Percentiles rank a stretch among this genome's conserved stretches.
phyloP scores from a whole-genome alignment of 2,113 vertebrate species.

The Pterocles gutturalis region DNA sequence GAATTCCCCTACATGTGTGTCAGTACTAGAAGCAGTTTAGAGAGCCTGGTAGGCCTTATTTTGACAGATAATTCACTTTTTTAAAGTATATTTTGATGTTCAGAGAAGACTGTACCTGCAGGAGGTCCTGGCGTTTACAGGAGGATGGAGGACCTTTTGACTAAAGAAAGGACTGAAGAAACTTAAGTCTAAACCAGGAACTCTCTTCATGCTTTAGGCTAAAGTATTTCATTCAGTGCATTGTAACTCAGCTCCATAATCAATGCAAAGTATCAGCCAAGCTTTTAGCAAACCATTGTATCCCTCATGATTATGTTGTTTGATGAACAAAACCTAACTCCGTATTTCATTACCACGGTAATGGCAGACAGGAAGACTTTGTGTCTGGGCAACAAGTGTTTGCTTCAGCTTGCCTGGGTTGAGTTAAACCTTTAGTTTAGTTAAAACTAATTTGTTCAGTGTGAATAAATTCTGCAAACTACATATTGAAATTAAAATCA shows the following conservation, averaged over 20 bases:
- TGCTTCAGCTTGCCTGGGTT: background rate
- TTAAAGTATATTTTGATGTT: background rate
- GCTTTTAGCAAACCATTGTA: background rate
- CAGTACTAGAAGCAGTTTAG: background rate
- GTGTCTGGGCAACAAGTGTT: background rate
- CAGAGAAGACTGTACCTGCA: background rate
- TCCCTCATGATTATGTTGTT: background rate
- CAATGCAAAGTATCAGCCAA: background rate
- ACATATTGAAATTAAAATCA: background rate
- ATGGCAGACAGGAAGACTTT: background rate
- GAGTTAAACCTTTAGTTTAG: background rate
- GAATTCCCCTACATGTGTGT: background rate
- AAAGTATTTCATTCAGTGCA: background rate
- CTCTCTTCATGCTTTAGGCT: background rate
- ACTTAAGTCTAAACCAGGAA: background rate
- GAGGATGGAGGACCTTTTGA: background rate
- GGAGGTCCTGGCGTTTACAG: background rate
- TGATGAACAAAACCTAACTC: background rate
- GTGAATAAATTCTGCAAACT: background rate
- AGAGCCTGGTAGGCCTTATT: background rate
- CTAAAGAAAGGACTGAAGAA: background rate
- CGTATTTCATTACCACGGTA: background rate
- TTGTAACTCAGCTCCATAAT: background rate
- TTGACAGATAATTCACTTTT: background rate
- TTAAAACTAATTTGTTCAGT: background rate